These are phyloP conservation scores for Candoia aspera DNA, from an alignment of 2,113 vertebrate species.

Conservation along the genomic window DNA sequence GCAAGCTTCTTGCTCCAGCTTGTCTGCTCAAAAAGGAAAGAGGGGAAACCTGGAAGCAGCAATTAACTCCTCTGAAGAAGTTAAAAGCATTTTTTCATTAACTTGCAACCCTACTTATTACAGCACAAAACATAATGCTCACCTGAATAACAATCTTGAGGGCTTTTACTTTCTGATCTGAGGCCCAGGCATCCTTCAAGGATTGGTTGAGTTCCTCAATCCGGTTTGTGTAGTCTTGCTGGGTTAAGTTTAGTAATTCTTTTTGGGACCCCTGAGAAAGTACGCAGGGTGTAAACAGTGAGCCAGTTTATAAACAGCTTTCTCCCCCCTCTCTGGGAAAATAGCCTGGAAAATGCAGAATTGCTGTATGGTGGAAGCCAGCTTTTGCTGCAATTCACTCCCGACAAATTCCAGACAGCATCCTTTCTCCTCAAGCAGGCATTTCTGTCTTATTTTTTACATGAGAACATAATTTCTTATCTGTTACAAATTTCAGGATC, in stretches of 20 bases:
- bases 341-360: neutral
- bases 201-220: slow-evolving; percentile 98
- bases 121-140: slow-evolving; percentile 17
- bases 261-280: slow-evolving; percentile 89
- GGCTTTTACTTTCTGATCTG: slow-evolving; percentile 98
- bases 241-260: slow-evolving; percentile 94
- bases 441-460: neutral
- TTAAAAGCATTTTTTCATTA: neutral
- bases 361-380: neutral
- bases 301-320: neutral
- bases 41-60: neutral
- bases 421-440: neutral
- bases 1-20: neutral
- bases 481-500: neutral
- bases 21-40: neutral
- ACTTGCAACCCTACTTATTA: neutral
- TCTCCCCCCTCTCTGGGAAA: neutral
- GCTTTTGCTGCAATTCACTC: neutral
- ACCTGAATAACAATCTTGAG: slow-evolving; percentile 99
- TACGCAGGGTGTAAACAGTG: neutral
- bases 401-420: neutral
- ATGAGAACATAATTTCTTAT: neutral
- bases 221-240: slow-evolving; percentile 95
- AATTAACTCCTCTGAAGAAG: neutral
- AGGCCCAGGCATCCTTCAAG: slow-evolving; percentile 95